Base-by-base conservation (phyloP, 1,140 invertebrate genomes). In the Plectrocnemia conspersa region DNA sequence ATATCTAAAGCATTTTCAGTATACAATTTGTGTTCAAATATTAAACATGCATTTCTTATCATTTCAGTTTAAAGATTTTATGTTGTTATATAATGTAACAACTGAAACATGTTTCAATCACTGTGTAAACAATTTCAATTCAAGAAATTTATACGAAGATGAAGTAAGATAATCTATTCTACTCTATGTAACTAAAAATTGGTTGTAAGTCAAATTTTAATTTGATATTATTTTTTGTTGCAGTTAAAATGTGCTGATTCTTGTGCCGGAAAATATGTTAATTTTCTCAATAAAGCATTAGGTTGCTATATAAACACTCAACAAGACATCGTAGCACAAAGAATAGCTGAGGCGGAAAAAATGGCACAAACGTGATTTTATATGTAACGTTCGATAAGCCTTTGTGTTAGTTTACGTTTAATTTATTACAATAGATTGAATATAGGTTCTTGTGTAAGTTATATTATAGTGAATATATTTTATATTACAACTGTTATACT, bases 11-110 rank as follows among this genome's bases (percentile, higher is more conserved):
- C n/a, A n/a, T n/a, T n/a, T n/a, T n/a, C n/a, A n/a, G n/a, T n/a
- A n/a, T n/a, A n/a, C n/a, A n/a, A n/a, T n/a, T n/a, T n/a, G n/a
- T n/a, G n/a, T n/a, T n/a, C n/a, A n/a, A n/a, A n/a, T n/a, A n/a
- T n/a, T n/a, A n/a, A n/a, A n/a, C n/a, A n/a, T n/a, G n/a, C n/a
- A n/a, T 48, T 11, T 15, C 15, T 60, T 13, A 36, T 45, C 32
- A 22, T 62, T 62, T 7, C 53, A 62, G 60, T 62, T 62, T 41
- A 58, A 33, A 36, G 60, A 62, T 49, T 62, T 62, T 38, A 58
- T 62, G 56, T 36, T 62, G 7, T 24, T 58, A 11, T 62, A 62
- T 32, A 62, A 62, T 24, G 48, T 52, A 11, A 58, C 53, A 5
- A 58, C 60, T 15, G 60, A 62, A 38, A 48, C 35, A 27, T 62